Conservation (phyloP, 2,113 vertebrate species). For the Pitta sordida region DNA sequence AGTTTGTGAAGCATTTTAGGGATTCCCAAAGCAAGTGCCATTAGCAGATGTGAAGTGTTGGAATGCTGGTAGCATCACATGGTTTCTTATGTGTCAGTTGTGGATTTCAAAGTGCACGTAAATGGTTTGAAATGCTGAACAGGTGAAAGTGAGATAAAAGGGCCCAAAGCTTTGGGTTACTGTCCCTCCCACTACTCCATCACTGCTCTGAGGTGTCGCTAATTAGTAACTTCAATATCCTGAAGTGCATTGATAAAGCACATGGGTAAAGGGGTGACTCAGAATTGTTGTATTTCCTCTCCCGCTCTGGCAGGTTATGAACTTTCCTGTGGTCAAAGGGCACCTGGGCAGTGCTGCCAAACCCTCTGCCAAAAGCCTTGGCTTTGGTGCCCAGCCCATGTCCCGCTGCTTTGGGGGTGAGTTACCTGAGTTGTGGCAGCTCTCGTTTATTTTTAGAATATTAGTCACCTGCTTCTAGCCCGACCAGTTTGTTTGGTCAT, state of each 20-base stretch:
- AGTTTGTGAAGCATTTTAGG: neutral
- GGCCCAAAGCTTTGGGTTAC: neutral
- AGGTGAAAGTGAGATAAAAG: neutral
- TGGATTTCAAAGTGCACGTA: neutral
- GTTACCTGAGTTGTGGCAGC: neutral
- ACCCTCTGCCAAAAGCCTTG: neutral
- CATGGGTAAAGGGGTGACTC: neutral
- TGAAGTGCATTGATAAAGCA: neutral
- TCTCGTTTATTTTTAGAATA: neutral
- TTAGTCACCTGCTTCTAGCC: neutral
- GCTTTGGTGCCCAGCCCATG: neutral
- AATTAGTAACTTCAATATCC: neutral
- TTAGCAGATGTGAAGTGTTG: neutral
- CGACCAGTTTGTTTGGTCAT: neutral
- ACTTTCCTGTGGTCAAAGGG: conserved; percentile 1
- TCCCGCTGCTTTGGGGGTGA: neutral
- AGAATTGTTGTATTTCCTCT: neutral
- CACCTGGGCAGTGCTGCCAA: neutral
- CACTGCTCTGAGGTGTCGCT: neutral
- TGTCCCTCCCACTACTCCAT: neutral
- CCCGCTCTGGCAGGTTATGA: neutral
- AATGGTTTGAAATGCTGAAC: neutral
- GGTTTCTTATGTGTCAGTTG: accelerated
- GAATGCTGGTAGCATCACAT: neutral
- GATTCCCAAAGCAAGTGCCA: neutral